Conservation (phyloP, 2,888 invertebrate species). For the Caradrina clavipalpis region DNA sequence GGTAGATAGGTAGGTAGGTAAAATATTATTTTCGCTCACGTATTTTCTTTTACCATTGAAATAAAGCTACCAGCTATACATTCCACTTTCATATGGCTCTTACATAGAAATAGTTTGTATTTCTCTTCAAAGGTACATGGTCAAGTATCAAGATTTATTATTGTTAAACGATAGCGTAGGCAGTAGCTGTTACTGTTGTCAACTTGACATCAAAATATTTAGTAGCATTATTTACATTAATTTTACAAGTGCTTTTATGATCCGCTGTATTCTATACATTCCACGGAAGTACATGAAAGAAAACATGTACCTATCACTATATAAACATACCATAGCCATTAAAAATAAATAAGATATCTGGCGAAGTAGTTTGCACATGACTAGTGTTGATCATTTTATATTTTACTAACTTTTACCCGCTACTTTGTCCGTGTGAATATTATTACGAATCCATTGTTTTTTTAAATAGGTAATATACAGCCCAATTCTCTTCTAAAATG, state of each 20-base stretch:
- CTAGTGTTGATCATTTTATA: not conserved
- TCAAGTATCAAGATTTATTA: constrained; percentile 48
- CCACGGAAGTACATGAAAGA: not conserved
- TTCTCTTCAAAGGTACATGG: constrained; percentile 35
- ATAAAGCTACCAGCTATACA: constrained; percentile 10
- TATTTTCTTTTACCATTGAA: constrained; percentile 18
- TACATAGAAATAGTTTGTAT: constrained; percentile 26
- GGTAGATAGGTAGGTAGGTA: not conserved
- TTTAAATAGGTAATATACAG: too few species aligned
- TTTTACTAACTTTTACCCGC: too few species aligned
- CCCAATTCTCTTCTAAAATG: too few species aligned
- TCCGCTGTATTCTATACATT: constrained; percentile 8
- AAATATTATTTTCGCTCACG: not conserved
- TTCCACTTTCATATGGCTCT: constrained; percentile 27
- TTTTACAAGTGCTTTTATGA: constrained; percentile 42
- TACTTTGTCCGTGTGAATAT: too few species aligned
- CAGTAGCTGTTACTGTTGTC: constrained; percentile 69
- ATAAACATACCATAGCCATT: not conserved
- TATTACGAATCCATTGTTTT: too few species aligned
- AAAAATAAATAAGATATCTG: not conserved
- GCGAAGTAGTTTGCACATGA: not conserved
- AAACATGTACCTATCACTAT: not conserved
- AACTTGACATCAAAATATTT: constrained; percentile 64
- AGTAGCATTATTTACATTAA: constrained; percentile 61
- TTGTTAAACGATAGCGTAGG: constrained; percentile 74